These are phyloP conservation scores for Petrocephalus zakoni DNA, from an alignment of 2,113 vertebrate species.

Conservation along the genomic window DNA sequence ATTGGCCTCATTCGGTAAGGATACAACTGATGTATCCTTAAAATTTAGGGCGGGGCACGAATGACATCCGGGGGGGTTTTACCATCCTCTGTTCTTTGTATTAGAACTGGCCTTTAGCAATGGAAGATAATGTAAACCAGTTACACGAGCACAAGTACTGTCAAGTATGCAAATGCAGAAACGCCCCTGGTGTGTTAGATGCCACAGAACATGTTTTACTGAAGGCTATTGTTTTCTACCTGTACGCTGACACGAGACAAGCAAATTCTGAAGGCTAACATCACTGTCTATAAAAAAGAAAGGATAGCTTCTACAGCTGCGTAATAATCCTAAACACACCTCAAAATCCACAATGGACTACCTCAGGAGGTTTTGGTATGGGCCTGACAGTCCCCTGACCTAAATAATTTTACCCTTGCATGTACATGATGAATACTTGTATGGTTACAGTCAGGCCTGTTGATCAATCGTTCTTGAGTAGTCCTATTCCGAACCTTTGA, in stretches of 20 bases:
- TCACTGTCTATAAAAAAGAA: background rate
- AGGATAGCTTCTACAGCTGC: no score
- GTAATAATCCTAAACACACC: no score
- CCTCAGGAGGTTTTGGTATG: no score
- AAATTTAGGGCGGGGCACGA: background rate
- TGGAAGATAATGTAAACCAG: background rate
- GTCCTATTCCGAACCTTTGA: no score
- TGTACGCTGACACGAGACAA: background rate
- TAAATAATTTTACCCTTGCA: no score
- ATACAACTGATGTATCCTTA: background rate
- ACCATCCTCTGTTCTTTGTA: background rate
- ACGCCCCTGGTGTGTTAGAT: background rate
- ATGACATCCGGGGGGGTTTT: background rate
- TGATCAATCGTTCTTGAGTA: no score
- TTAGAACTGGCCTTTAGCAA: background rate
- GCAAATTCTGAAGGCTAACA: background rate
- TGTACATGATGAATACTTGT: no score
- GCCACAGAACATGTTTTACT: background rate
- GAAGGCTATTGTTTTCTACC: background rate
- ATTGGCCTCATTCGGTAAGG: no score
- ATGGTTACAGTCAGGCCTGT: no score
- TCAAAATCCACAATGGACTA: no score
- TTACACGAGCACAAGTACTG: background rate
- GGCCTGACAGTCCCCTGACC: no score
- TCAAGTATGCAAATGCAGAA: background rate